Evolutionary conservation across 2,888 invertebrate species (phyloP).

Genomic region (Apodemia mormo): DNA sequence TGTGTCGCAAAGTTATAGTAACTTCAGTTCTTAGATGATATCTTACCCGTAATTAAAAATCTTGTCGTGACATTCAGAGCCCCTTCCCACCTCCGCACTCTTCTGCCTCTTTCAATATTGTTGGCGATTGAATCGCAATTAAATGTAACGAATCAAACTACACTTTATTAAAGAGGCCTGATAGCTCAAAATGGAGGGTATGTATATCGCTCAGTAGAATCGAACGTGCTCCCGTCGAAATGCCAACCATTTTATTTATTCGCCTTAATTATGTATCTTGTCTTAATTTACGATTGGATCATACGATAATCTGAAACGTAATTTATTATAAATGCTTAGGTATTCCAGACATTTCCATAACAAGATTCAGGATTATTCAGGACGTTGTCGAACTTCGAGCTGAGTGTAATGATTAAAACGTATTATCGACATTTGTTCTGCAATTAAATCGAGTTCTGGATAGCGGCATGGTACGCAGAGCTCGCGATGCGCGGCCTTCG

Average conservation of each 20-base stretch:
- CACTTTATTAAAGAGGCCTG: slow-evolving; percentile 76
- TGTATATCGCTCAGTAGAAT: slow-evolving; percentile 63
- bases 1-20: slow-evolving; percentile 64
- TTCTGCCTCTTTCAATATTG: slow-evolving; percentile 75
- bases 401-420: slow-evolving; percentile 65
- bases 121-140: slow-evolving; percentile 81
- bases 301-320: slow-evolving; percentile 79
- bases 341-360: slow-evolving; percentile 77
- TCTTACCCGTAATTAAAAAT: slow-evolving; percentile 80
- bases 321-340: slow-evolving; percentile 79
- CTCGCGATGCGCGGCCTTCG: slow-evolving; percentile 66
- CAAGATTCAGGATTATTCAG: slow-evolving; percentile 72
- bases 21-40: slow-evolving; percentile 77
- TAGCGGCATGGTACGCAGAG: slow-evolving; percentile 45
- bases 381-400: slow-evolving; percentile 61
- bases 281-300: slow-evolving; percentile 83
- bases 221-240: slow-evolving; percentile 81
- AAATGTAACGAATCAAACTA: slow-evolving; percentile 78
- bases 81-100: slow-evolving; percentile 75
- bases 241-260: slow-evolving; percentile 82
- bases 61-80: slow-evolving; percentile 80
- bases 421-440: slow-evolving; percentile 75
- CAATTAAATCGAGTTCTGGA: slow-evolving; percentile 68
- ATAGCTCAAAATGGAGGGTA: slow-evolving; percentile 74
- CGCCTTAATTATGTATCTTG: slow-evolving; percentile 82